phyloP scores from a whole-genome alignment of 2,113 vertebrate species.

The sheep (Ovis aries) region DNA sequence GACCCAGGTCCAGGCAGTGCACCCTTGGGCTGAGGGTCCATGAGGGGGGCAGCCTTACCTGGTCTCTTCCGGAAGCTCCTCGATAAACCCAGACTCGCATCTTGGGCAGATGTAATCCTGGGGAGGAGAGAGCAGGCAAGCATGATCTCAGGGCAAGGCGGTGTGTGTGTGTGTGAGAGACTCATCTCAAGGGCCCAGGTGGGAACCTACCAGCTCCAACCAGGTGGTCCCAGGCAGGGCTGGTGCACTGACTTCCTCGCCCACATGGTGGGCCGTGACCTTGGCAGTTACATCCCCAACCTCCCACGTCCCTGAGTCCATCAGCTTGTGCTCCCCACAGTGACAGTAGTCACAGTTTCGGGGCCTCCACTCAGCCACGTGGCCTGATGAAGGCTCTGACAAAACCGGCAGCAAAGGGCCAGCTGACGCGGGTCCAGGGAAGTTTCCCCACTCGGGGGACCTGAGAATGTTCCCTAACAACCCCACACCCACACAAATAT shows the following conservation, averaged over 20 bases:
- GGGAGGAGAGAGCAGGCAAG: conserved; percentile 25
- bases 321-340: background rate
- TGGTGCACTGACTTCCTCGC: background rate
- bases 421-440: background rate
- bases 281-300: background rate
- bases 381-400: background rate
- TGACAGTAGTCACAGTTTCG: background rate
- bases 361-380: background rate
- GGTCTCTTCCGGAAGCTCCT: conserved; percentile 92
- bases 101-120: conserved; percentile 96
- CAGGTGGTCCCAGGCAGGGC: background rate
- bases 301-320: background rate
- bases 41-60: conserved; percentile 78
- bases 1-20: background rate
- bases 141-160: background rate
- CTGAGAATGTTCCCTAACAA: background rate
- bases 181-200: background rate
- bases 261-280: background rate
- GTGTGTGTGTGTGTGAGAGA: background rate
- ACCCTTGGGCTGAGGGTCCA: background rate
- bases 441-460: background rate
- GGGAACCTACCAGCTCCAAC: background rate
- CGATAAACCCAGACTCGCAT: conserved; percentile 96
- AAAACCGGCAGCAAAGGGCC: background rate
- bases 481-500: background rate